Evolutionary conservation across 2,113 vertebrate genomes (phyloP).

Genomic region (Etheostoma cragini): DNA sequence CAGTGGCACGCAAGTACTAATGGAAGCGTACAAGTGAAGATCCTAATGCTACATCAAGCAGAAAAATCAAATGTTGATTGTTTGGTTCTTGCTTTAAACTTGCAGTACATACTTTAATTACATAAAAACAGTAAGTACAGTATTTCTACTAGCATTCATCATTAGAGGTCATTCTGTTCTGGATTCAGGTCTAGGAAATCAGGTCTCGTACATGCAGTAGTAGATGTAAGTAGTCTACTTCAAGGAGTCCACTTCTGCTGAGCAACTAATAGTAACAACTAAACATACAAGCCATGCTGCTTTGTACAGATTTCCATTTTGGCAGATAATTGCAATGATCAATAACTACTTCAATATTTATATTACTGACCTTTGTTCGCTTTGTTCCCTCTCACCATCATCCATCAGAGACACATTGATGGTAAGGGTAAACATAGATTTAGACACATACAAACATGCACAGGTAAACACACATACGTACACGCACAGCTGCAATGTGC

Average conservation of each 20-base stretch:
- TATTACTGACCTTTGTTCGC: conserved; percentile 65
- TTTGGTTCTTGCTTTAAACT: too few species aligned
- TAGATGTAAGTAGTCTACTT: not conserved
- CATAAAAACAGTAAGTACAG: not conserved
- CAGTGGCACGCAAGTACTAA: not conserved
- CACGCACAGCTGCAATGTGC: not conserved
- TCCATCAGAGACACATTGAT: conserved; percentile 5
- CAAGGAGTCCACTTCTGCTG: not conserved
- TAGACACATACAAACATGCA: conserved; percentile 12
- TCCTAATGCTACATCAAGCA: not conserved
- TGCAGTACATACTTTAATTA: too few species aligned
- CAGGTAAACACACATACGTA: not conserved
- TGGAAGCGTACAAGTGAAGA: not conserved
- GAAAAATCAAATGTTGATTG: not conserved
- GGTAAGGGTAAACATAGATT: conserved; percentile 13
- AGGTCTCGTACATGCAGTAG: not conserved
- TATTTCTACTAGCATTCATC: not conserved
- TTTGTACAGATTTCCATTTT: not conserved
- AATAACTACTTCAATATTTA: not conserved
- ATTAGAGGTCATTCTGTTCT: not conserved
- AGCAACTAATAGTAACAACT: not conserved
- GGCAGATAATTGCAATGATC: not conserved
- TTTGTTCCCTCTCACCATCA: too few species aligned
- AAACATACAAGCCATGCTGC: not conserved
- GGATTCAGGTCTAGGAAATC: not conserved